These are phyloP conservation scores for Heliocidaris tuberculata DNA, from an alignment of 35 echinoderm and acorn worm genomes.

Conservation along the genomic window DNA sequence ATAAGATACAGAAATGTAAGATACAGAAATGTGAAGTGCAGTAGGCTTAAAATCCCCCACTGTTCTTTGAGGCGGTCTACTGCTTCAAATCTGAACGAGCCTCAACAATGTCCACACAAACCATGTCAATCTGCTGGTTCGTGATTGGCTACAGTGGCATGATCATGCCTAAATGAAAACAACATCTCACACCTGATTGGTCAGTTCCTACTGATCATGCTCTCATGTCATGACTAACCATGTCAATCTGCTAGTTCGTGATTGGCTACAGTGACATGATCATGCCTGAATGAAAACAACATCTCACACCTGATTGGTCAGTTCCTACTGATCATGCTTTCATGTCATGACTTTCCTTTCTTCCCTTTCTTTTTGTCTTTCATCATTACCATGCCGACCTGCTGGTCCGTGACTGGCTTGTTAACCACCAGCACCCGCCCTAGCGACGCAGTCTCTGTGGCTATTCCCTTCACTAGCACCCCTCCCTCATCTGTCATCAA, in stretches of 20 bases:
- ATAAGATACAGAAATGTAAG: too few relatives aligned
- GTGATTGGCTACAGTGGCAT: too few relatives aligned
- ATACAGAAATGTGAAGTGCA: too few relatives aligned
- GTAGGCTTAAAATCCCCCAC: too few relatives aligned
- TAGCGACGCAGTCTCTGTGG: neutral
- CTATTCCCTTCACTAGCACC: conserved; percentile 22
- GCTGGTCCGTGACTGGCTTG: conserved; percentile 38
- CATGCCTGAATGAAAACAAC: neutral
- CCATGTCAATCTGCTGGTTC: too few relatives aligned
- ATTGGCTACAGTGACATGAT: neutral
- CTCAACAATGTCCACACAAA: too few relatives aligned
- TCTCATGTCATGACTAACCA: too few relatives aligned
- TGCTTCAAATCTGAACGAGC: too few relatives aligned
- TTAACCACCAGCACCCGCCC: conserved; percentile 34
- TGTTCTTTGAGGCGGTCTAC: too few relatives aligned
- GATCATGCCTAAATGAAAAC: too few relatives aligned
- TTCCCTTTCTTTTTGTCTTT: conserved; percentile 1
- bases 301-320: neutral
- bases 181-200: too few relatives aligned
- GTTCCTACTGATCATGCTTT: conserved; percentile 1
- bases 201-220: too few relatives aligned
- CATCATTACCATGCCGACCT: neutral
- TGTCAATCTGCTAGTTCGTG: neutral
- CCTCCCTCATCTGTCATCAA: conserved; percentile 28
- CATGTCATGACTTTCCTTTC: conserved; percentile 20